A percentile compares a stretch with the other conserved stretches of the same genome.
Evolutionary conservation across 1,140 invertebrate species (phyloP).

Genomic region (Dinoponera quadriceps): DNA sequence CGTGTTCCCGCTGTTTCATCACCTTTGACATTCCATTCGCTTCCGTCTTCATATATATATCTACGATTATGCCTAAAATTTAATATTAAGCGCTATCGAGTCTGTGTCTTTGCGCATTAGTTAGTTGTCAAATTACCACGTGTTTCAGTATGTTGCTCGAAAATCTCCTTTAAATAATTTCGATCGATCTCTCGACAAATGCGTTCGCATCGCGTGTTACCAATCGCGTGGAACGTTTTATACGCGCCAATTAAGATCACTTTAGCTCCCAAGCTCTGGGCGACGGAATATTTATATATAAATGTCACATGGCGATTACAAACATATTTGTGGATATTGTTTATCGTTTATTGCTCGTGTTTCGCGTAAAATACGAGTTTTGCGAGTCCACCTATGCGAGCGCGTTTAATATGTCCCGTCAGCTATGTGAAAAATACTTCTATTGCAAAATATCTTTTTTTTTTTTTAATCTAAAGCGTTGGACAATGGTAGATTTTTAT

Average conservation of each 20-base stretch:
- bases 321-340: background rate
- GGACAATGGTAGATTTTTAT: background rate
- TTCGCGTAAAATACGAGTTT: constrained; percentile 14
- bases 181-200: background rate
- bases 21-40: constrained; percentile 3
- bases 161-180: background rate
- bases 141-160: background rate
- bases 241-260: background rate
- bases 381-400: background rate
- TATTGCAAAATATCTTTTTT: background rate
- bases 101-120: background rate
- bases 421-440: background rate
- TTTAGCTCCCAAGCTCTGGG: background rate
- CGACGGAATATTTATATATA: background rate
- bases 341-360: too few species aligned
- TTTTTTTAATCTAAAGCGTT: background rate
- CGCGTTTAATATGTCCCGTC: background rate
- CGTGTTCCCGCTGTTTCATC: background rate
- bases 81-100: background rate
- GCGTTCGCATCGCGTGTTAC: background rate
- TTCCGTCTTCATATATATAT: background rate
- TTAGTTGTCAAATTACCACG: background rate
- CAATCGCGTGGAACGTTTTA: constrained; percentile 5
- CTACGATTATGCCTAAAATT: background rate
- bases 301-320: background rate